Percentiles rank a stretch among this genome's conserved stretches.
Conservation (phyloP, 2,797 vertebrate genomes). For the Pelobates cultripes region DNA sequence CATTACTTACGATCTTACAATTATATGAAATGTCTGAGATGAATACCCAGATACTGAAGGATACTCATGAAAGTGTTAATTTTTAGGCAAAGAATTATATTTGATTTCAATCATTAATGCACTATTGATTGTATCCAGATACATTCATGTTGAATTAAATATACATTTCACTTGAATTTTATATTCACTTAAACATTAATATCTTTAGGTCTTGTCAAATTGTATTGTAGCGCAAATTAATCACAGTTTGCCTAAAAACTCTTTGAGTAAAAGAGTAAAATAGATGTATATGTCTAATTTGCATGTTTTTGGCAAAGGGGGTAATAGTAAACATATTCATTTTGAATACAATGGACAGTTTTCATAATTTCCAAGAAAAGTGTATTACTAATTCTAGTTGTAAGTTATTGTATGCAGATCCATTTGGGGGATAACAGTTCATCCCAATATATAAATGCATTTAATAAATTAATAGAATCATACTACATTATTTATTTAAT, state of each 20-base stretch:
- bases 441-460: too few relatives aligned
- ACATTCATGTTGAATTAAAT: constrained; percentile 25
- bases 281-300: too few relatives aligned
- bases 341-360: too few relatives aligned
- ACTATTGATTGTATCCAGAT: constrained; percentile 6
- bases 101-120: not conserved
- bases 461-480: too few relatives aligned
- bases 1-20: not conserved
- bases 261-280: too few relatives aligned
- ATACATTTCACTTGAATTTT: constrained; percentile 34
- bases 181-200: constrained; percentile 18
- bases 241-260: not conserved
- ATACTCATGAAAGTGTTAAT: not conserved
- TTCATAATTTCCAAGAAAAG: too few relatives aligned
- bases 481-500: too few relatives aligned
- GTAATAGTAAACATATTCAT: too few relatives aligned
- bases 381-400: too few relatives aligned
- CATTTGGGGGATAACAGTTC: too few relatives aligned
- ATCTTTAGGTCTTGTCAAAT: constrained; percentile 6
- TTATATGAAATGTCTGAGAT: not conserved
- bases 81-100: not conserved
- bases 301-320: too few relatives aligned
- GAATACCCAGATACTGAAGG: not conserved
- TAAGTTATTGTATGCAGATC: too few relatives aligned
- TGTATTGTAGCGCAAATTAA: constrained; percentile 12